Conservation (phyloP, 2,113 vertebrate genomes). For the Psammodynastes pulverulentus region DNA sequence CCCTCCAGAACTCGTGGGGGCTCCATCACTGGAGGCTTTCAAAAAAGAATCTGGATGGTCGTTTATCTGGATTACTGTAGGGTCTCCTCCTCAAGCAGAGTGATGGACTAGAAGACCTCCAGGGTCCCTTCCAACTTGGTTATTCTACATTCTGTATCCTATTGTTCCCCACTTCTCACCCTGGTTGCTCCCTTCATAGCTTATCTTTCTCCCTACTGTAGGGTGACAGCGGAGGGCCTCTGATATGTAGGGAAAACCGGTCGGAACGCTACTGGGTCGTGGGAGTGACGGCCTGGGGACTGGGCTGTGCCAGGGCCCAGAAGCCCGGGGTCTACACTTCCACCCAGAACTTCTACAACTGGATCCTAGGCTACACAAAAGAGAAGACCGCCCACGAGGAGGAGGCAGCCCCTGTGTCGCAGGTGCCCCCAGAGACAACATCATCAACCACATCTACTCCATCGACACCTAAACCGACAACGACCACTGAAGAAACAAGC, state of each 20-base stretch:
- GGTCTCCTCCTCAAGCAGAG: no score
- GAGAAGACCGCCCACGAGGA: not conserved
- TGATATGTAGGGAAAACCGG: constrained; percentile 71
- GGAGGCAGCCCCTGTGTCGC: not conserved
- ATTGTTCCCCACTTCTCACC: not conserved
- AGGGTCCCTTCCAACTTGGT: not conserved
- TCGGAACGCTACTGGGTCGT: constrained; percentile 65
- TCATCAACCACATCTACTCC: not conserved
- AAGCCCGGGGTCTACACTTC: constrained; percentile 72
- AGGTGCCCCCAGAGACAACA: no score
- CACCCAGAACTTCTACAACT: constrained; percentile 58
- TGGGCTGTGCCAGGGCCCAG: constrained; percentile 64
- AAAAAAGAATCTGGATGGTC: not conserved
- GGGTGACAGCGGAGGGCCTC: constrained; percentile 79
- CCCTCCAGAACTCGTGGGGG: not conserved
- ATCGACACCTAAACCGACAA: not conserved
- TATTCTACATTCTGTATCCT: not conserved
- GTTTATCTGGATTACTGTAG: not conserved
- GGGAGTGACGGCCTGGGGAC: constrained; percentile 75
- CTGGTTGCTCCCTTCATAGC: not conserved
- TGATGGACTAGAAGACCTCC: not conserved
- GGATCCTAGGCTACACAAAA: constrained; percentile 43
- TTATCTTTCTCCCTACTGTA: constrained; percentile 21
- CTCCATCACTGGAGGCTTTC: not conserved
- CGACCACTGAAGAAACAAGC: not conserved